Percentiles rank a stretch among this genome's conserved stretches.
Conservation (phyloP, 2,888 invertebrate genomes). For the Myathropa florea region DNA sequence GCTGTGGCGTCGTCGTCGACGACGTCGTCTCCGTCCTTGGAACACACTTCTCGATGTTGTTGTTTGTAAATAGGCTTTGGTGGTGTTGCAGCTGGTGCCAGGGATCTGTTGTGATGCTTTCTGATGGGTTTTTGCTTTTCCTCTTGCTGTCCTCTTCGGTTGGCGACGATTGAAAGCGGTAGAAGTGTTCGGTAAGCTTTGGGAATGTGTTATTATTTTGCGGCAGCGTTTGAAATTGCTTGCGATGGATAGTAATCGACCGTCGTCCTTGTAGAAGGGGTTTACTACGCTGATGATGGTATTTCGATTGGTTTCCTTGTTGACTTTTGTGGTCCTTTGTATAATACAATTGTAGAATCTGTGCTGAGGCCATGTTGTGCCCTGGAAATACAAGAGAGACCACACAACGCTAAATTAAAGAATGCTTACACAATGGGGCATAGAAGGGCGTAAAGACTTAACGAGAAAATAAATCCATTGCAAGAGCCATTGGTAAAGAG, state of each 20-base stretch:
- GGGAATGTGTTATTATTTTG: slow-evolving; percentile 35
- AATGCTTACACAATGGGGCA: not conserved
- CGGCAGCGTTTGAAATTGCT: slow-evolving; percentile 31
- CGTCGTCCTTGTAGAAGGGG: slow-evolving; percentile 36
- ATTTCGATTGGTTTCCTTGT: slow-evolving; percentile 74
- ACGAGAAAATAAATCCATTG: not conserved
- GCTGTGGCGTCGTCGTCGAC: slow-evolving; percentile 7
- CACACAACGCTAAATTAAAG: not conserved
- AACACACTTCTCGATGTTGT: slow-evolving; percentile 35
- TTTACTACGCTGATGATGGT: slow-evolving; percentile 50
- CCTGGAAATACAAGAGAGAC: slow-evolving; percentile 74
- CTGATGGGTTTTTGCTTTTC: slow-evolving; percentile 8
- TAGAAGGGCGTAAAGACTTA: not conserved
- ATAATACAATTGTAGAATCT: slow-evolving; percentile 80
- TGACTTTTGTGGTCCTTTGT: slow-evolving; percentile 76
- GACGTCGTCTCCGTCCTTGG: not conserved
- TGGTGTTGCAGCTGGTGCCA: slow-evolving; percentile 43
- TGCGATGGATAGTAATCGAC: slow-evolving; percentile 35
- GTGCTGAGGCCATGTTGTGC: slow-evolving; percentile 81
- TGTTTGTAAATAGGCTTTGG: slow-evolving; percentile 29
- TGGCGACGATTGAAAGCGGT: slow-evolving; percentile 33
- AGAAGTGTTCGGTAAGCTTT: slow-evolving; percentile 33
- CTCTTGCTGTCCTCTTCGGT: not conserved
- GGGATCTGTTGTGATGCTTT: not conserved
- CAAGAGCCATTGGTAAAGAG: not conserved